These are phyloP conservation scores for Neocrepidodera transversa DNA, from an alignment of 2,888 invertebrate genomes.

Conservation along the genomic window DNA sequence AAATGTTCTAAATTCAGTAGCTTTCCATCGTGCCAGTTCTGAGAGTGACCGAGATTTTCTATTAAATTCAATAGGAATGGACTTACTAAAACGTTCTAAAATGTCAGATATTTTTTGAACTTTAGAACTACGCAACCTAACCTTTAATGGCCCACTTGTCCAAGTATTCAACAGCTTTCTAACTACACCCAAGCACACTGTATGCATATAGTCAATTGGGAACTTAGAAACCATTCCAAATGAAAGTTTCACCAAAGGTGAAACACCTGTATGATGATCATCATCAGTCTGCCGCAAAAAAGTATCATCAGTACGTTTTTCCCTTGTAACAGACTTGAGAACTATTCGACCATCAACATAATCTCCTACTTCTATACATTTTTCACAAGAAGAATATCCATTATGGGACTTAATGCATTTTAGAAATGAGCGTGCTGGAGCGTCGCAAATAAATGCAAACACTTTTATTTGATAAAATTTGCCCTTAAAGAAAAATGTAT, in stretches of 20 bases:
- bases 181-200: conserved; percentile 42
- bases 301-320: conserved; percentile 40
- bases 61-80: not conserved
- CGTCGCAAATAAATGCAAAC: conserved; percentile 42
- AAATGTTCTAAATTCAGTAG: conserved; percentile 42
- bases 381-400: conserved; percentile 43
- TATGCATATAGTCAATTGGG: conserved; percentile 45
- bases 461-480: conserved; percentile 20
- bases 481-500: not conserved
- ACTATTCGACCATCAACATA: conserved; percentile 25
- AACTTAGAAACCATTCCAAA: conserved; percentile 44
- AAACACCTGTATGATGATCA: conserved; percentile 41
- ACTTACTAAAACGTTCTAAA: not conserved
- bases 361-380: conserved; percentile 42
- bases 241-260: conserved; percentile 37
- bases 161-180: conserved; percentile 41
- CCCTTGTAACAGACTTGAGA: conserved; percentile 27
- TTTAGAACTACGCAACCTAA: conserved; percentile 23
- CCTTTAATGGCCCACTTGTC: conserved; percentile 25
- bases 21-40: conserved; percentile 40
- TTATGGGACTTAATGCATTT: conserved; percentile 37
- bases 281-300: conserved; percentile 37
- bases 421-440: conserved; percentile 43
- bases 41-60: conserved; percentile 18
- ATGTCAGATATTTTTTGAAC: not conserved